A percentile compares a stretch with the other conserved stretches of the same genome.
Evolutionary conservation across 1,140 invertebrate genomes (phyloP).

Genomic region (Trichonephila clavata): DNA sequence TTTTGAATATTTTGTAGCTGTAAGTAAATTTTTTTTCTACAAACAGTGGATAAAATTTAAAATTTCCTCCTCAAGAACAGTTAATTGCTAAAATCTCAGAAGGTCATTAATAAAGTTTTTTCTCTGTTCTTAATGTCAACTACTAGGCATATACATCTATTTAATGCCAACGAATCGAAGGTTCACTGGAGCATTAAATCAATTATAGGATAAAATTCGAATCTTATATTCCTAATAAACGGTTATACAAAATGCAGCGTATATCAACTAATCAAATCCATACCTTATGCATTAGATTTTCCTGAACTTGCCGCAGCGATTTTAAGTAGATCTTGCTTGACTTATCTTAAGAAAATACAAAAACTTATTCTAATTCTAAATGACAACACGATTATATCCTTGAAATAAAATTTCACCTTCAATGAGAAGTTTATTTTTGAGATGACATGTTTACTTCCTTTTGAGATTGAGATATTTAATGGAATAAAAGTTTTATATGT

Average conservation of each 20-base stretch:
- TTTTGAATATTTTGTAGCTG: no score
- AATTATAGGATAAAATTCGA: neutral
- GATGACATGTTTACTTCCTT: neutral
- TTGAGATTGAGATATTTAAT: neutral
- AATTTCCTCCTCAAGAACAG: no score
- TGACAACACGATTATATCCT: neutral
- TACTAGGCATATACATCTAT: no score
- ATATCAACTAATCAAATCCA: neutral
- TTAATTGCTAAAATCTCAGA: no score
- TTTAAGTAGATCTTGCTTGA: neutral
- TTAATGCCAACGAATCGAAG: no score
- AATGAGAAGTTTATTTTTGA: neutral
- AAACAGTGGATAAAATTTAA: no score
- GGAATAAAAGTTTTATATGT: neutral
- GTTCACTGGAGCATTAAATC: neutral
- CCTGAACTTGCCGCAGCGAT: neutral
- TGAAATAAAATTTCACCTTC: neutral
- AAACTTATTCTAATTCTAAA: neutral
- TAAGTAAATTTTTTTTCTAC: no score
- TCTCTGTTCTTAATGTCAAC: no score
- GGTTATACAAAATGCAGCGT: neutral
- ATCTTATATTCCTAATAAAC: neutral
- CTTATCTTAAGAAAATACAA: neutral
- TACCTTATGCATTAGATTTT: neutral
- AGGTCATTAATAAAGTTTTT: no score